Evolutionary conservation across 2,888 invertebrate genomes (phyloP).

Genomic region (Tinea pellionella): DNA sequence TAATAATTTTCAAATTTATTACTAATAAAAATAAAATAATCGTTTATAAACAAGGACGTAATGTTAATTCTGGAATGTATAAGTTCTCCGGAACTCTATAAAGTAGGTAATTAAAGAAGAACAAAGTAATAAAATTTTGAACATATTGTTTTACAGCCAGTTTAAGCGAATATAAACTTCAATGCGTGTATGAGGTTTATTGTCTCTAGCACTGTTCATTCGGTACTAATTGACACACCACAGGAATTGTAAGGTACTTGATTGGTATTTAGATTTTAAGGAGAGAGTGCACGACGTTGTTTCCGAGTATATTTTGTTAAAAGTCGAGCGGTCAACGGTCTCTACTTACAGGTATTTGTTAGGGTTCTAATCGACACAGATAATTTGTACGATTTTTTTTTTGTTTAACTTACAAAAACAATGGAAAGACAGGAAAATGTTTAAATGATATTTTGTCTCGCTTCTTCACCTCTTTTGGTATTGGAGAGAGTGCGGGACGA

Average conservation of each 20-base stretch:
- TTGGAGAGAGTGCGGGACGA: not conserved
- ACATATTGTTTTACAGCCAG: not conserved
- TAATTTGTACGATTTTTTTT: no score
- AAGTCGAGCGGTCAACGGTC: constrained; percentile 22
- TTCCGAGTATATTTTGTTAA: constrained; percentile 51
- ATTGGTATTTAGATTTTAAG: constrained; percentile 52
- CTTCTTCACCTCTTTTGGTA: not conserved
- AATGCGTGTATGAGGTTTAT: not conserved
- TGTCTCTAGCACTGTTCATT: constrained; percentile 52
- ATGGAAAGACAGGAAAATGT: no score
- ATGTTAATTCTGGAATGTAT: no score
- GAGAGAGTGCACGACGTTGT: constrained; percentile 34
- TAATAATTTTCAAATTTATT: no score
- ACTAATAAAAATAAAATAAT: no score
- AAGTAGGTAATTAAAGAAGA: not conserved
- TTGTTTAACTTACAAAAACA: no score
- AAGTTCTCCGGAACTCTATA: not conserved
- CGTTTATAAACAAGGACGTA: no score
- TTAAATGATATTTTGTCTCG: not conserved
- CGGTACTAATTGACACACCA: constrained; percentile 64
- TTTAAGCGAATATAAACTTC: not conserved
- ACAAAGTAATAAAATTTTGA: not conserved
- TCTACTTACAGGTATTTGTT: constrained; percentile 61
- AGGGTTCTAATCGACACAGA: constrained; percentile 24
- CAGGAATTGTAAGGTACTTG: constrained; percentile 64